Conservation (phyloP, 1,140 invertebrate genomes). For the Tetramorium parvispinum region DNA sequence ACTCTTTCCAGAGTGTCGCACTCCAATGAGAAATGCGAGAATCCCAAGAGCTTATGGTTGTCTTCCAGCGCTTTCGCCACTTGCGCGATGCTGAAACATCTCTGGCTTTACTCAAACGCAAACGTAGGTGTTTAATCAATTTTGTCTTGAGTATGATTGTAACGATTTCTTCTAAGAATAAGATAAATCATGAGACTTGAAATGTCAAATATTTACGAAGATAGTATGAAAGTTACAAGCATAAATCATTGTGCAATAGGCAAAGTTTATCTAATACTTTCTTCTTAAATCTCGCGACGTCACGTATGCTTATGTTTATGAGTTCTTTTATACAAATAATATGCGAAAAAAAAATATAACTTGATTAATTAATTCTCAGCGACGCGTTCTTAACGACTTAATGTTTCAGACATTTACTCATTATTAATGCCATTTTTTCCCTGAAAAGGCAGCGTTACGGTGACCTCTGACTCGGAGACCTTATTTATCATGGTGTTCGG, state of each 20-base stretch:
- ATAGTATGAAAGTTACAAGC: neutral
- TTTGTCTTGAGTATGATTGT: conserved; percentile 3
- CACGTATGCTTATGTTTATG: neutral
- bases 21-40: conserved; percentile 85
- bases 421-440: conserved; percentile 85
- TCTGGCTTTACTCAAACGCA: conserved; percentile 19
- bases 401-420: conserved; percentile 81
- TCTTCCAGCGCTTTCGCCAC: conserved; percentile 84
- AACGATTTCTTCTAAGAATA: conserved; percentile 6
- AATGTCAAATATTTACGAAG: conserved; percentile 42
- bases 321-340: neutral
- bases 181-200: conserved; percentile 53
- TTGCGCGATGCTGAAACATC: conserved; percentile 82
- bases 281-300: neutral
- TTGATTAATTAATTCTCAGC: neutral
- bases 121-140: conserved; percentile 24
- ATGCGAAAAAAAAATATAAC: neutral
- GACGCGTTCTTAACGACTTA: neutral
- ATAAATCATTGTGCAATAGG: neutral
- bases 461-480: conserved; percentile 81
- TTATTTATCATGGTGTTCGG: conserved; percentile 84
- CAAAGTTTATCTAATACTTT: neutral
- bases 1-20: conserved; percentile 87
- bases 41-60: conserved; percentile 82
- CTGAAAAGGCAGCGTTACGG: conserved; percentile 86